Evolutionary conservation across 2,113 vertebrate genomes (phyloP), one percentile per base, ranked within the genome.

Genomic region (Poeciliopsis retropinna): DNA sequence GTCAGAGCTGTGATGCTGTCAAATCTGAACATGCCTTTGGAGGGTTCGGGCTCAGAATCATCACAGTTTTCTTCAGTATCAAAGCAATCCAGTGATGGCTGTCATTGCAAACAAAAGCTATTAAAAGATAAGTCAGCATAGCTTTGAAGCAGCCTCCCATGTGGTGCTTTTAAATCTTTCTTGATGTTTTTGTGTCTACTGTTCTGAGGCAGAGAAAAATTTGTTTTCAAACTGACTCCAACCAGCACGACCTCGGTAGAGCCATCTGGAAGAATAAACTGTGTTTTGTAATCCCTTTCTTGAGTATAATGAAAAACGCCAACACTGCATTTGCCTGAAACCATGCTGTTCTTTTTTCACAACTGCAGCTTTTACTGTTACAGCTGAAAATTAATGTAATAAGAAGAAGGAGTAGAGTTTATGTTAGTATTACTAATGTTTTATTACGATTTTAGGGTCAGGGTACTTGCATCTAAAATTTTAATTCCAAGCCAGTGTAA

Each of bases 41-140:
- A 66, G 67, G 25, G 41, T 31, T 67, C 44, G 12, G 60, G 30
- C 60, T 7, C 30, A 69, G 67, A 67, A 25, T 63, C 22, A 34
- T 62, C 31, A 12, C 57, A 0, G 61, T 67, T 72, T 51, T 19
- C 37, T 17, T 11, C 29, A 8, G 30, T 17, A 64, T 71, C 69
- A 71, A 71, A 71, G 54, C 54, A 37, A 61, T 37, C n/a, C 70
- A 32, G 61, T 32, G 41, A 64, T 64, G 27, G 30, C 31, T 57
- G 30, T 37, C 44, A 22, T 31, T 25, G 65, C 76, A 79, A n/a
- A 73, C 19, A 19, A 70, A 13, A 72, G 29, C 39, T 30, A 28
- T 1, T 72, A 60, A 72, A 31, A 13, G 47, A 70, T 29, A 60
- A 65, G 67, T 54, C 1, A 25, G 62, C 67, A 30, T 17, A 7